Percentiles rank a stretch among this genome's conserved stretches.
Conservation (phyloP, 2,888 invertebrate species). For the Microchrysa polita region DNA sequence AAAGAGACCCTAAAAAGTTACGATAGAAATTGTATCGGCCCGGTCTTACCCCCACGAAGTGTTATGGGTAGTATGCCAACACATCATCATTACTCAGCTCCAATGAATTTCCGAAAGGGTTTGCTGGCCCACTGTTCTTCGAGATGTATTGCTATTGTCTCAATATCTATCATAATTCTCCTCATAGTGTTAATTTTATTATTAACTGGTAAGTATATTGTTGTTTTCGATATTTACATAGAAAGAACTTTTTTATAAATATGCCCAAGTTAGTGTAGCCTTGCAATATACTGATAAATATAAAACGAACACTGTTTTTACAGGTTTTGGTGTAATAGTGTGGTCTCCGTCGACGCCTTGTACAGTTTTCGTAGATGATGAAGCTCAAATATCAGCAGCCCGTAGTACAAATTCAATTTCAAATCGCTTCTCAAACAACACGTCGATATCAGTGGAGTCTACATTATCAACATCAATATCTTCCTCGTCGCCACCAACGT, state of each 20-base stretch:
- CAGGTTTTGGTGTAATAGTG: slow-evolving; percentile 84
- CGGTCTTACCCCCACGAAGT: slow-evolving; percentile 77
- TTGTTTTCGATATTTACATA: too few relatives aligned
- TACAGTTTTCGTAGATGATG: slow-evolving; percentile 84
- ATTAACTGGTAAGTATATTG: slow-evolving; percentile 77
- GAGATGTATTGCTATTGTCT: slow-evolving; percentile 90
- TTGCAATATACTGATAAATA: too few relatives aligned
- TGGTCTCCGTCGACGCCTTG: slow-evolving; percentile 87
- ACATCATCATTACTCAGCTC: slow-evolving; percentile 79
- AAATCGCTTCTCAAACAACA: slow-evolving; percentile 75
- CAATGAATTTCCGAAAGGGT: slow-evolving; percentile 89
- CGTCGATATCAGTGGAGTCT: slow-evolving; percentile 67
- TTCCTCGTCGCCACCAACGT: slow-evolving; percentile 75
- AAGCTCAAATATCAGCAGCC: slow-evolving; percentile 73
- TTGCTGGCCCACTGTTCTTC: slow-evolving; percentile 88
- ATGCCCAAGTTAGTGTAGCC: too few relatives aligned
- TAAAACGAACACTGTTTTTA: too few relatives aligned
- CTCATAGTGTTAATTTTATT: slow-evolving; percentile 85
- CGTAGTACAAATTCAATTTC: slow-evolving; percentile 76
- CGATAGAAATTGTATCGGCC: slow-evolving; percentile 75
- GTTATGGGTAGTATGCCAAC: slow-evolving; percentile 69
- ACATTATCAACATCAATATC: slow-evolving; percentile 65
- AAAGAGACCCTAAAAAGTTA: slow-evolving; percentile 72
- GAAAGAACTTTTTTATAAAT: too few relatives aligned
- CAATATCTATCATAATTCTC: slow-evolving; percentile 84